These are phyloP conservation scores for Acronicta alni DNA, from an alignment of 2,888 invertebrate species.

Conservation along the genomic window DNA sequence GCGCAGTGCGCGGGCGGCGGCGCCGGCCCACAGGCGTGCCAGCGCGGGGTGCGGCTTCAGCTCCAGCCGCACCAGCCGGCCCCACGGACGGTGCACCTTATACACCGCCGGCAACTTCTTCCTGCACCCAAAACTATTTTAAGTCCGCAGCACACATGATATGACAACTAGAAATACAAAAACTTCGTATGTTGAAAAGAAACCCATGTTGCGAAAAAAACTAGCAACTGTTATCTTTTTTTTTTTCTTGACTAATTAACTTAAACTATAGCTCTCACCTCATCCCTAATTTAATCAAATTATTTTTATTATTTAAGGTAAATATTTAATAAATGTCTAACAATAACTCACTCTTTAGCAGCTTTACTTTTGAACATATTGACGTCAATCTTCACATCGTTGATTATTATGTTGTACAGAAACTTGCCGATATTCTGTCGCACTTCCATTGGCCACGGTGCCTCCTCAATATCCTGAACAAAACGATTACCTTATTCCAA, in stretches of 20 bases:
- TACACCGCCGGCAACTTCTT: slow-evolving; percentile 94
- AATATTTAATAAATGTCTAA: no score
- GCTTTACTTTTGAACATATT: slow-evolving; percentile 90
- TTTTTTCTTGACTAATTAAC: no score
- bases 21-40: slow-evolving; percentile 91
- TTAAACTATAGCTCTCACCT: no score
- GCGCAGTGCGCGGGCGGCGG: slow-evolving; percentile 91
- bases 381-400: slow-evolving; percentile 95
- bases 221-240: no score
- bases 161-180: no score
- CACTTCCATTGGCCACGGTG: slow-evolving; percentile 91
- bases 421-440: slow-evolving; percentile 93
- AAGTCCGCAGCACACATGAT: not conserved
- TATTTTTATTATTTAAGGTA: no score
- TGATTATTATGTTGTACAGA: slow-evolving; percentile 95
- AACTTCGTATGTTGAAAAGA: no score
- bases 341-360: slow-evolving; percentile 79
- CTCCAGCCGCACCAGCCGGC: slow-evolving; percentile 91
- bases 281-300: no score
- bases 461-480: slow-evolving; percentile 85
- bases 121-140: slow-evolving; percentile 64
- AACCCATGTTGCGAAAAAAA: no score
- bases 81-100: slow-evolving; percentile 92
- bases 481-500: slow-evolving; percentile 3
- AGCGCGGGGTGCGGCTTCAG: slow-evolving; percentile 96